Evolutionary conservation across 2,888 invertebrate genomes (phyloP).

Genomic region (Sclerodermus sp.): DNA sequence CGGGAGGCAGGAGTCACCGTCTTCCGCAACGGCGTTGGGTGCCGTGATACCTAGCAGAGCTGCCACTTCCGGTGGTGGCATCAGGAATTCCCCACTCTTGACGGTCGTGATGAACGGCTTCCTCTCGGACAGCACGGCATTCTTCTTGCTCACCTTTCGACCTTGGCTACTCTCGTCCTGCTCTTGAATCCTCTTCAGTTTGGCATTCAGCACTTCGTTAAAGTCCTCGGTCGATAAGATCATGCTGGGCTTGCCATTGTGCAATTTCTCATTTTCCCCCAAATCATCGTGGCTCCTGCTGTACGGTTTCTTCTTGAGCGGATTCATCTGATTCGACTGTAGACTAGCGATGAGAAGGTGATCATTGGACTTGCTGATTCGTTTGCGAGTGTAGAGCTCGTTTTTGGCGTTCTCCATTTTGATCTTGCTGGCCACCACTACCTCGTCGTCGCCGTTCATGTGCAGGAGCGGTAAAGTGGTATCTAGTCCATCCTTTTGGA

Average conservation of each 20-base stretch:
- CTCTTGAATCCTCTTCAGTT: conserved; percentile 70
- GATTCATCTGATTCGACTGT: conserved; percentile 43
- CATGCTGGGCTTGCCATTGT: conserved; percentile 39
- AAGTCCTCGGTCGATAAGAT: conserved; percentile 62
- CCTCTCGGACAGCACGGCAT: conserved; percentile 19
- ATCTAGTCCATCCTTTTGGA: conserved; percentile 44
- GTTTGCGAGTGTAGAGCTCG: conserved; percentile 38
- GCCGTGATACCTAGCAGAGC: conserved; percentile 65
- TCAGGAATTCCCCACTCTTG: conserved; percentile 75
- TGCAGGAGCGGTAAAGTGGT: conserved; percentile 45
- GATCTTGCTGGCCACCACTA: background rate
- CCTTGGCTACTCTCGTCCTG: conserved; percentile 56
- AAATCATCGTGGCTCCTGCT: conserved; percentile 59
- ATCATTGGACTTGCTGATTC: conserved; percentile 49
- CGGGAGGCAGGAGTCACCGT: conserved; percentile 26
- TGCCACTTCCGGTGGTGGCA: conserved; percentile 75
- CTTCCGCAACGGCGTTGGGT: conserved; percentile 21
- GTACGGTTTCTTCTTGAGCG: conserved; percentile 47
- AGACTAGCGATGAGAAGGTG: conserved; percentile 42
- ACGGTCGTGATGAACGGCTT: conserved; percentile 80
- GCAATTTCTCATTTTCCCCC: conserved; percentile 34
- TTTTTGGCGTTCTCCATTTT: conserved; percentile 24
- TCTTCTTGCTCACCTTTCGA: conserved; percentile 14
- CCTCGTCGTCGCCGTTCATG: conserved; percentile 30
- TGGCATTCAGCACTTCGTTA: conserved; percentile 72